A percentile compares a stretch with the other conserved stretches of the same genome.
Evolutionary conservation across 2,888 invertebrate genomes (phyloP).

Genomic region (Tillus elongatus): DNA sequence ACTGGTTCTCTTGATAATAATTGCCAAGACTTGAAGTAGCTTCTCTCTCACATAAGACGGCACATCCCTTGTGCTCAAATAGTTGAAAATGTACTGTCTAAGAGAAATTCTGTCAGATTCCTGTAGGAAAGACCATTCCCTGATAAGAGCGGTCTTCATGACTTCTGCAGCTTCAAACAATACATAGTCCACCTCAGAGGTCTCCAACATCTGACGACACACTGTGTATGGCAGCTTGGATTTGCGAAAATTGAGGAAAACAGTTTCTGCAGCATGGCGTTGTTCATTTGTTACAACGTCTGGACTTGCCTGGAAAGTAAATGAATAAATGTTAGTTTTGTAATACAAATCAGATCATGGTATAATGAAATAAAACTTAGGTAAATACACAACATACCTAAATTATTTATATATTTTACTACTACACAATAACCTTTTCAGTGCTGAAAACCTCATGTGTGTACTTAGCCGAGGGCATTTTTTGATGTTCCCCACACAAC

Average conservation of each 20-base stretch:
- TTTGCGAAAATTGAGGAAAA: slow-evolving; percentile 74
- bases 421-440: no score
- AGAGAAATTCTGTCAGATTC: slow-evolving; percentile 60
- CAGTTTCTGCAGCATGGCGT: slow-evolving; percentile 69
- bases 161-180: slow-evolving; percentile 80
- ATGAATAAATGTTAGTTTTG: no score
- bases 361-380: no score
- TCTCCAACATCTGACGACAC: slow-evolving; percentile 71
- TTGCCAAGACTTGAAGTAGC: slow-evolving; percentile 68
- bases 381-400: no score
- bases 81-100: slow-evolving; percentile 69
- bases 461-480: no score
- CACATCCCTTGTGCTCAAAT: slow-evolving; percentile 59
- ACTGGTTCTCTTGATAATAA: slow-evolving; percentile 78
- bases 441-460: no score
- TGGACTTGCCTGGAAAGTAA: slow-evolving; percentile 68
- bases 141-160: slow-evolving; percentile 69
- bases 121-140: slow-evolving; percentile 73
- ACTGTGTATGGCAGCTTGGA: slow-evolving; percentile 72
- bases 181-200: slow-evolving; percentile 65
- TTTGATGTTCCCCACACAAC: no score
- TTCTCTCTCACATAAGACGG: slow-evolving; percentile 70
- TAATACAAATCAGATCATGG: no score
- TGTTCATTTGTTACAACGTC: slow-evolving; percentile 67
- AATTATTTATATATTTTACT: no score